Conservation (phyloP, 2,888 invertebrate genomes). For the Psylliodes chrysocephalus region DNA sequence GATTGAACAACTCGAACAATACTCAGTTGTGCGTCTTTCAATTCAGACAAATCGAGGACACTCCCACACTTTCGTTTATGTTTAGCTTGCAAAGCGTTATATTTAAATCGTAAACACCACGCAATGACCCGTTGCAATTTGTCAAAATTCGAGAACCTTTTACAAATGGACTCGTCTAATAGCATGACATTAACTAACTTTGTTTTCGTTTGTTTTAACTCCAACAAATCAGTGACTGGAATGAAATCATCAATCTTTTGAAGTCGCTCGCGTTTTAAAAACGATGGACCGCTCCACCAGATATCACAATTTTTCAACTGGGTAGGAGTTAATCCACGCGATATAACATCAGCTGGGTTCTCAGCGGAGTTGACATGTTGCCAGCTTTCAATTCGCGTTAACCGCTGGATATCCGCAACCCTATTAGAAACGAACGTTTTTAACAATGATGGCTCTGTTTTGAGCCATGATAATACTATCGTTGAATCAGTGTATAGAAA, state of each 20-base stretch:
- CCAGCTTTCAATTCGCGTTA: neutral
- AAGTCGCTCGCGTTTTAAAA: neutral
- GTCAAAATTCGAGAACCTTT: neutral
- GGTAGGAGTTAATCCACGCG: neutral
- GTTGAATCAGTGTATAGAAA: neutral
- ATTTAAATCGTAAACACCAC: constrained; percentile 1
- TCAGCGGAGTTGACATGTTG: constrained; percentile 4
- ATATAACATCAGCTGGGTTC: constrained; percentile 9
- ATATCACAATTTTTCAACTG: neutral
- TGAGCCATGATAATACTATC: neutral
- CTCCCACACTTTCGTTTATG: neutral
- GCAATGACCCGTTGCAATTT: neutral
- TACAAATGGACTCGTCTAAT: neutral
- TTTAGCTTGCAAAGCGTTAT: neutral
- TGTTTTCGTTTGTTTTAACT: neutral
- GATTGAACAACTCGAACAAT: neutral
- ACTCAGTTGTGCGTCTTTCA: neutral
- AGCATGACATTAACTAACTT: neutral
- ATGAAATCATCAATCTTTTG: neutral
- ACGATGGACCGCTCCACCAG: constrained; percentile 11
- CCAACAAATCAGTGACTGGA: neutral
- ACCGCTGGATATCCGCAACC: constrained; percentile 1
- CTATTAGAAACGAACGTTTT: constrained; percentile 40
- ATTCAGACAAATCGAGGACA: neutral
- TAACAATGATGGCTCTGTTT: constrained; percentile 30